Evolutionary conservation across 1,140 invertebrate genomes (phyloP), one percentile per base, ranked within the genome.

Genomic region (Gryon sp.): DNA sequence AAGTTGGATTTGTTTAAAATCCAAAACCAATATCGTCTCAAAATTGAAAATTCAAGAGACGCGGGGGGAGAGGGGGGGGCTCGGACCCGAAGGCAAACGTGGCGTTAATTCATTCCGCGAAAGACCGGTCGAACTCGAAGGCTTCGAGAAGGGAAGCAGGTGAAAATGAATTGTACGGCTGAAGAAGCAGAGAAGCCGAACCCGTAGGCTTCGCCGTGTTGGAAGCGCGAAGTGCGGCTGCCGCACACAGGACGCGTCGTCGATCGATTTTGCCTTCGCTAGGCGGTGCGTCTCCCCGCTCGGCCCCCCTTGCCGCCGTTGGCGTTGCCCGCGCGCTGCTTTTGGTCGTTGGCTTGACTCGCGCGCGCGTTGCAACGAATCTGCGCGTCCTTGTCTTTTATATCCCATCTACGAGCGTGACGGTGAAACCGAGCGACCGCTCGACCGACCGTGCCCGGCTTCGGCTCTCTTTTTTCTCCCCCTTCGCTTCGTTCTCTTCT

Each of bases 101-200:
- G 12, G 32, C 53, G 57, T 59, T 68, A 78, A 50, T 76, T 75
- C 70, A 73, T 57, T 79, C 66, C 46, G 76, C 78, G 81, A 81
- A 81, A 79, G 81, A 70, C 63, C n/a, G n/a, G n/a, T n/a, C n/a
- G n/a, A n/a, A n/a, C n/a, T n/a, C n/a, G n/a, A n/a, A n/a, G 76
- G 79, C 50, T 70, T 52, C 48, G 52, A 26, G 30, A 55, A 76
- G 66, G 72, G 77, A 81, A 81, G 78, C 84, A 86, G 84, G 84
- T 85, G 84, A 84, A 84, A 85, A 86, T 84, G 83, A 85, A 86
- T 86, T 76, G 83, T 78, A 80, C 83, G 74, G 77, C 77, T 32
- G 45, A 69, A 68, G 24, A 12, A 11, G 4, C 32, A 30, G n/a
- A n/a, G n/a, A n/a, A n/a, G n/a, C n/a, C n/a, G n/a, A n/a, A n/a